phyloP scores from a whole-genome alignment of 2,888 invertebrate genomes.

The Alentia gelatinosa region DNA sequence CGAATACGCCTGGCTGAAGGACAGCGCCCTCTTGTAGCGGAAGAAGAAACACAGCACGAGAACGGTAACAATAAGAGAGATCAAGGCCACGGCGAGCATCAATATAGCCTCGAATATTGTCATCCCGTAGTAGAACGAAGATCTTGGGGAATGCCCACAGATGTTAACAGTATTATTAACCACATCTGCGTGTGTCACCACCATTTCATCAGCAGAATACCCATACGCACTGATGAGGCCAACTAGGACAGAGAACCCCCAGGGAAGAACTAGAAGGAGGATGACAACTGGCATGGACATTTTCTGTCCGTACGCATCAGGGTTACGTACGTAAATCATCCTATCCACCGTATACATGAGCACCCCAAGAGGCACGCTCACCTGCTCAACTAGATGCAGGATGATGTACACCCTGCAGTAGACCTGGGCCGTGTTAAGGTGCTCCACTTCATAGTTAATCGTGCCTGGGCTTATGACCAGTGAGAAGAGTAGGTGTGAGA shows the following conservation, averaged over 20 bases:
- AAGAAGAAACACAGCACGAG: conserved; percentile 6
- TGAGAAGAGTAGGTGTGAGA: background rate
- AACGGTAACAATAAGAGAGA: conserved; percentile 6
- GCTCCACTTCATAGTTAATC: background rate
- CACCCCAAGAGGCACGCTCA: background rate
- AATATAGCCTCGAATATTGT: background rate
- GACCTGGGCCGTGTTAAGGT: background rate
- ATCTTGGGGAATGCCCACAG: background rate
- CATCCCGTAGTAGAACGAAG: background rate
- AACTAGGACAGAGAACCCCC: background rate
- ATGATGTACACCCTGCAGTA: background rate
- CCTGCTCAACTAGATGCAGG: background rate
- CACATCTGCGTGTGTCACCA: background rate
- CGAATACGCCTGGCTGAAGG: background rate
- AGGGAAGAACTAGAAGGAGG: background rate
- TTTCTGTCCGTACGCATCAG: conserved; percentile 25
- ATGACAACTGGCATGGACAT: background rate
- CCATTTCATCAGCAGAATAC: background rate
- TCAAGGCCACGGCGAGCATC: background rate
- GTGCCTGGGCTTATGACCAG: conserved; percentile 1
- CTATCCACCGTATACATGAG: conserved; percentile 14
- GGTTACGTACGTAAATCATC: conserved; percentile 18
- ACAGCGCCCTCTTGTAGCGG: background rate
- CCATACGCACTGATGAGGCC: background rate
- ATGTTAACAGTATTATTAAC: background rate